Evolutionary conservation across 1,140 invertebrate species (phyloP).

Genomic region (Aporrectodea caliginosa): DNA sequence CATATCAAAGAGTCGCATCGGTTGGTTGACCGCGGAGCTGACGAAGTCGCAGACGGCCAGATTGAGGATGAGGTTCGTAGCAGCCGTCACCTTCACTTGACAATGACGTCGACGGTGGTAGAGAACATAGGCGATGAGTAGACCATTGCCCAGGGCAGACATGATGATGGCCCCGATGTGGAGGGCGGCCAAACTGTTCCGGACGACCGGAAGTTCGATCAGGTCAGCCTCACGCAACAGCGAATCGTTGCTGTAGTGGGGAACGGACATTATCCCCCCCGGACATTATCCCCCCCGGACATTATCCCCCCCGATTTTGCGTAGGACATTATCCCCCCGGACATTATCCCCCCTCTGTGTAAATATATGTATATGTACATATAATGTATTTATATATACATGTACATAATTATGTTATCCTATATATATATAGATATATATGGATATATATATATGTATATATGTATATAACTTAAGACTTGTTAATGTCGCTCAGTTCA

Average conservation of each 20-base stretch:
- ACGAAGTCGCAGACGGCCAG: conserved; percentile 22
- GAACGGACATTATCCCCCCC: too few relatives aligned
- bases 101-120: not conserved
- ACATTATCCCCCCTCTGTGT: too few relatives aligned
- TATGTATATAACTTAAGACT: too few relatives aligned
- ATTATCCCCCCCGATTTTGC: too few relatives aligned
- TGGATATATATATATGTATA: too few relatives aligned
- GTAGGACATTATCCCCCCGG: too few relatives aligned
- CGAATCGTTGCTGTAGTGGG: not conserved
- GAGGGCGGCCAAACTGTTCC: not conserved
- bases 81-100: not conserved
- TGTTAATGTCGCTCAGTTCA: too few relatives aligned
- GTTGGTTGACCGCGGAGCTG: not conserved
- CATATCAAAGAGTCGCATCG: conserved; percentile 1
- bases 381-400: too few relatives aligned
- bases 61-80: conserved; percentile 13
- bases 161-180: not conserved
- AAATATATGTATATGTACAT: too few relatives aligned
- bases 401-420: too few relatives aligned
- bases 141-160: not conserved
- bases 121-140: conserved; percentile 10
- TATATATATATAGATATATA: too few relatives aligned
- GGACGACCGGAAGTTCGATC: not conserved
- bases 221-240: not conserved
- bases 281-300: too few relatives aligned